Evolutionary conservation across 2,797 vertebrate species (phyloP).

Genomic region (Phoxinus dragarum): DNA sequence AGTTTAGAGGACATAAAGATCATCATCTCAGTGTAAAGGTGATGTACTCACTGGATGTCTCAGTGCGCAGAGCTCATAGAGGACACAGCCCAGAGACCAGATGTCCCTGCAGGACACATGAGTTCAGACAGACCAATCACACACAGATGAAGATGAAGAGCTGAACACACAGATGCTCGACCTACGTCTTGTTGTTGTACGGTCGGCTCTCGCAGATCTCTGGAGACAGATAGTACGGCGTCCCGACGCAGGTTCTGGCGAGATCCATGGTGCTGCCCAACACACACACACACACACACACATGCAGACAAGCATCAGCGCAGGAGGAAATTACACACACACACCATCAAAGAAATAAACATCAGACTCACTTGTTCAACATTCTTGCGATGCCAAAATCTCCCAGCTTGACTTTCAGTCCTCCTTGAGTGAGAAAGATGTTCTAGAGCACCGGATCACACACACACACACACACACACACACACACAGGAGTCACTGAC

Average conservation of each 20-base stretch:
- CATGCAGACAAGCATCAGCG: background rate
- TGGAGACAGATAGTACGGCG: constrained; percentile 91
- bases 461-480: background rate
- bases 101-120: constrained; percentile 81
- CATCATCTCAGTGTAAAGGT: too few species aligned
- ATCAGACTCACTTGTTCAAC: constrained; percentile 84
- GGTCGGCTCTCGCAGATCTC: constrained; percentile 93
- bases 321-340: background rate
- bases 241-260: constrained; percentile 81
- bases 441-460: constrained; percentile 77
- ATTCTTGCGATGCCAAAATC: constrained; percentile 94
- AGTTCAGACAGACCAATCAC: background rate
- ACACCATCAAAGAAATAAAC: background rate
- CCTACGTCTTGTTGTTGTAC: constrained; percentile 77
- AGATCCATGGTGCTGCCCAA: constrained; percentile 49
- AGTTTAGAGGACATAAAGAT: too few species aligned
- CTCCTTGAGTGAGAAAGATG: constrained; percentile 88
- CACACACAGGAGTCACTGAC: background rate
- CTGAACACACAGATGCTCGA: background rate
- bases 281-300: background rate
- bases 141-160: background rate
- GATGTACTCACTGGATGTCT: constrained; percentile 87
- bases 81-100: constrained; percentile 94
- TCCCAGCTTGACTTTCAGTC: constrained; percentile 87
- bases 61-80: constrained; percentile 92